A percentile compares a stretch with the other conserved stretches of the same genome.
These are phyloP conservation scores for Temnothorax curvispinosus DNA, from an alignment of 1,140 invertebrate species.

Conservation along the genomic window DNA sequence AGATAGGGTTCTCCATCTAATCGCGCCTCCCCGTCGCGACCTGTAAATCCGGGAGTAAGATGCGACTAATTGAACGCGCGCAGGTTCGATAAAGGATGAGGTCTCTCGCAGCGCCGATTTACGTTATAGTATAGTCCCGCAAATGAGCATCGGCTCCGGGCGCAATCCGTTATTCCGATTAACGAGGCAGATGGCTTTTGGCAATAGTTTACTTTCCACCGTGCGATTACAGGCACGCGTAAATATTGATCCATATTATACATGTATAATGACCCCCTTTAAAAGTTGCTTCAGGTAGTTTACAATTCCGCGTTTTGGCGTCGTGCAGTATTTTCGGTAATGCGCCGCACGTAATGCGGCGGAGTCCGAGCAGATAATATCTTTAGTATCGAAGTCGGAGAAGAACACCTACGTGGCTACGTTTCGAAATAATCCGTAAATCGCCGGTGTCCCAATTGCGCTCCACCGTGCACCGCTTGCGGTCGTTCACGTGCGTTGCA, in stretches of 20 bases:
- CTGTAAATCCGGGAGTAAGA: slow-evolving; percentile 60
- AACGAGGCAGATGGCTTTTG: slow-evolving; percentile 10
- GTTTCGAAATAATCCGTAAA: slow-evolving; percentile 57
- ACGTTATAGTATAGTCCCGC: not conserved
- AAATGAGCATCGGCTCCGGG: not conserved
- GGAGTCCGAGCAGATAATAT: slow-evolving; percentile 29
- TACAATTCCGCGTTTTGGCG: not conserved
- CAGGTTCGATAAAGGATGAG: slow-evolving; percentile 53
- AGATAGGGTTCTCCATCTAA: slow-evolving; percentile 58
- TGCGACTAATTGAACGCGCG: slow-evolving; percentile 65
- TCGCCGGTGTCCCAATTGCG: slow-evolving; percentile 47
- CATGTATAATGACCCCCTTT: not conserved
- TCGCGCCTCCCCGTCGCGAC: slow-evolving; percentile 52
- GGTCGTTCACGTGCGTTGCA: not conserved
- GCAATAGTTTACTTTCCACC: not conserved
- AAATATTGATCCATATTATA: not conserved
- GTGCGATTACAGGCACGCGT: not conserved
- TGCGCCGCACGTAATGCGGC: slow-evolving; percentile 44
- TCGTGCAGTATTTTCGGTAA: slow-evolving; percentile 26
- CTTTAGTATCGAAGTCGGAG: slow-evolving; percentile 7
- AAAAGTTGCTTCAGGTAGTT: not conserved
- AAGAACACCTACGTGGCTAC: not conserved
- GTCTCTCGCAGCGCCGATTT: not conserved
- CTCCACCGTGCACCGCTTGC: slow-evolving; percentile 8
- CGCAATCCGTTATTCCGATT: slow-evolving; percentile 12